Base-by-base conservation (phyloP, 2,113 vertebrate genomes). In the Procavia capensis region DNA sequence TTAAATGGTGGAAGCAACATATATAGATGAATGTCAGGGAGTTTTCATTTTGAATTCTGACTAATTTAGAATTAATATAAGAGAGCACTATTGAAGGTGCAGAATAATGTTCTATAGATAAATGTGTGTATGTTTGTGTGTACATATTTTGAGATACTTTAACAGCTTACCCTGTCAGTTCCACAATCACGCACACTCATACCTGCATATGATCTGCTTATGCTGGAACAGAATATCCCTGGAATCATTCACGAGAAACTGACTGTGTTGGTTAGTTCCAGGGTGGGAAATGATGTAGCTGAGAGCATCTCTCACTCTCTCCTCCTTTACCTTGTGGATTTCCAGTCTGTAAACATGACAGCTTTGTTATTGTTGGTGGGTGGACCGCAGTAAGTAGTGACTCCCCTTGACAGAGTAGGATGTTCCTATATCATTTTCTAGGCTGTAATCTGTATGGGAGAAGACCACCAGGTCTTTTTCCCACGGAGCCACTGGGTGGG, bases 321-420 rank as follows among this genome's bases (percentile, higher is more conserved):
- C 19, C 2, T 36, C 39, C 43, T 81, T 29, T 6, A 27, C n/a
- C 27, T 59, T 91, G 47, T 59, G 13, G 41, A 5, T 20, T 50
- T 87, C 89, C 68, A 76, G 86, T 66, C 61, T 95, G 83, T 85
- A n/a, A 74, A 31, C 47, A 7, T 25, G 14, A 61, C 72, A 64
- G 11, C 13, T 82, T 61, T 86, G 47, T 10, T n/a, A 27, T 34
- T 19, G 17, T 57, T 57, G 17, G 3, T n/a, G 16, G 34, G 17
- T 68, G 14, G 34, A 16, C 31, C n/a, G 8, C 10, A 68, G 64
- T 34, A 3, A 5, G 16, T 68, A 34, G 64, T n/a, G 34, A 68
- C 34, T 16, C 34, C 64, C 4, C 9, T 31, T 19, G 13, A 68
- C 64, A 34, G 13, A 68, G 64, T n/a, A 68, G 64, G n/a, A 34